phyloP scores from a whole-genome alignment of 1,140 invertebrate species.

The Oryctes rhinoceros region DNA sequence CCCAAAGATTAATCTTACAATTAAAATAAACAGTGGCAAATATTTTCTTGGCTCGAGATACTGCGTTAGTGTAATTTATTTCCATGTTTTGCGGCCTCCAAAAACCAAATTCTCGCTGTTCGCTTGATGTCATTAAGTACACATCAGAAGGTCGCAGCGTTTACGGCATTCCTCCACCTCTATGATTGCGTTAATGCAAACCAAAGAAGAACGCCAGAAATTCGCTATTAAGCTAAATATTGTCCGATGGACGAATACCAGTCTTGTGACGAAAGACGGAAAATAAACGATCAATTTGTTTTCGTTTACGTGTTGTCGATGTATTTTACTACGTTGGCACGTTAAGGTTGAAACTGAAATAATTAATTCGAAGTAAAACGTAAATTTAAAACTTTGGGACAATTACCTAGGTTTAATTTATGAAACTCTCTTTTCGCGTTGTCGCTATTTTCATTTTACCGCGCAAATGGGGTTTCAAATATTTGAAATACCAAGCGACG shows the following conservation, averaged over 20 bases:
- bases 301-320: not conserved
- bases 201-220: not conserved
- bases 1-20: not conserved
- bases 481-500: too few species aligned
- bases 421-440: too few species aligned
- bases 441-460: too few species aligned
- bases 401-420: too few species aligned
- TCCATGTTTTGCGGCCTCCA: not conserved
- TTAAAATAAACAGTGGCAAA: not conserved
- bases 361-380: not conserved
- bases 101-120: not conserved
- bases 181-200: conserved; percentile 5
- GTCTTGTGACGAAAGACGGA: not conserved
- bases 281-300: conserved; percentile 24
- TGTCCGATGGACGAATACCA: not conserved
- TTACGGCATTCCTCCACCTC: not conserved
- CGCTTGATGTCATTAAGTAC: not conserved
- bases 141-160: conserved; percentile 16
- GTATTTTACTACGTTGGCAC: conserved; percentile 17
- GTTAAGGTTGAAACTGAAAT: not conserved
- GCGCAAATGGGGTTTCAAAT: too few species aligned
- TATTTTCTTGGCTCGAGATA: not conserved
- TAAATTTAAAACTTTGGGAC: not conserved
- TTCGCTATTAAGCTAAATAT: not conserved
- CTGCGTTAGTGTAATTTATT: conserved; percentile 3